Evolutionary conservation across 2,888 invertebrate species (phyloP).

Genomic region (Neocrepidodera transversa): DNA sequence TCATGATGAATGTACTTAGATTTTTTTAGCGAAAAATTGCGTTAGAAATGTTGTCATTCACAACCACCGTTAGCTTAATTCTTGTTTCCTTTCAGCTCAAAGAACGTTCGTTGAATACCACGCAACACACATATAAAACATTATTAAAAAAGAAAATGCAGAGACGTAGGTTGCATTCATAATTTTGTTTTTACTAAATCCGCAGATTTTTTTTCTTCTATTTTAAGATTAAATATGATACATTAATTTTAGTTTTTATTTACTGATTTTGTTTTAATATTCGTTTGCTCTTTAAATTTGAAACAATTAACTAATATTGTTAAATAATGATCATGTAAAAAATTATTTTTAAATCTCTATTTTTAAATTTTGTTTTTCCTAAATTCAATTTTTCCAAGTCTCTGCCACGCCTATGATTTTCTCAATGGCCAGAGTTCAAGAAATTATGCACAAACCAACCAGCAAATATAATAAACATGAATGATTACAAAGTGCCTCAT

Average conservation of each 20-base stretch:
- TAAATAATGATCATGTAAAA: no score
- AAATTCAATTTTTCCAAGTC: no score
- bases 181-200: no score
- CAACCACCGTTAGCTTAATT: constrained; percentile 20
- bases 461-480: constrained; percentile 20
- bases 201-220: no score
- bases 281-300: no score
- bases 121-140: constrained; percentile 4
- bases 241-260: no score
- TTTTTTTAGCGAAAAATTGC: constrained; percentile 3
- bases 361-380: no score
- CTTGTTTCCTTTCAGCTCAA: constrained; percentile 10
- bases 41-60: constrained; percentile 23
- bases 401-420: background rate
- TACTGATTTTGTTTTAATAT: no score
- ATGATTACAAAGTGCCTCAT: constrained; percentile 18
- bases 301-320: no score
- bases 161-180: background rate
- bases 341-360: no score
- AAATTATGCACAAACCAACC: constrained; percentile 10
- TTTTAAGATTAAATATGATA: no score
- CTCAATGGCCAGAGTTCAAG: constrained; percentile 8
- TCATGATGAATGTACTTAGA: constrained; percentile 4
- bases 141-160: background rate
- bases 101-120: constrained; percentile 17